Evolutionary conservation across 1,140 invertebrate species (phyloP).

Genomic region (Trinorchestia longiramus): DNA sequence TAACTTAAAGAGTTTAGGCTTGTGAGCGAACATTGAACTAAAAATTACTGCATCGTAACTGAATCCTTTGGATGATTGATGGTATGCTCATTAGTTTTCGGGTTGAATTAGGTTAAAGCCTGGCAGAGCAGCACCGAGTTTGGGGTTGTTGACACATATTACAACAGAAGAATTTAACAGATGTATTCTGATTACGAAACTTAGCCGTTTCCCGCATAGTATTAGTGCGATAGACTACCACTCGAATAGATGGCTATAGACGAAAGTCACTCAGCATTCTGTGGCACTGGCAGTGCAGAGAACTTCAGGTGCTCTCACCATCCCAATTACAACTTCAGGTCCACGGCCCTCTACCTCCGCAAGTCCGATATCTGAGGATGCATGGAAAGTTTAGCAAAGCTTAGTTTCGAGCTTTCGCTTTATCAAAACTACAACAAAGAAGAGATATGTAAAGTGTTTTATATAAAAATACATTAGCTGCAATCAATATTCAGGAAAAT

Average conservation of each 20-base stretch:
- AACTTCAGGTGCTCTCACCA: background rate
- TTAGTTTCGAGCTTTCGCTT: background rate
- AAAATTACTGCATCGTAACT: background rate
- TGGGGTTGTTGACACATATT: background rate
- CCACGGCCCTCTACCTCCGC: too few relatives aligned
- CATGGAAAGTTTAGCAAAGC: background rate
- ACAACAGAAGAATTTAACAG: background rate
- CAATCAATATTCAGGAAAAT: background rate
- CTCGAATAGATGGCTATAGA: background rate
- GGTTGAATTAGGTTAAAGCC: background rate
- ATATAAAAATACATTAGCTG: background rate
- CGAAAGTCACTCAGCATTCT: background rate
- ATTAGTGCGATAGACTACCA: background rate
- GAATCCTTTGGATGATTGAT: background rate
- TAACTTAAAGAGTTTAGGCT: background rate
- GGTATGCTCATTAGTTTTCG: background rate
- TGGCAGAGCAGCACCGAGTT: background rate
- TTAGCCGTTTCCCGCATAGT: background rate
- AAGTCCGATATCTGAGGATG: background rate
- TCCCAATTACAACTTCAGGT: background rate
- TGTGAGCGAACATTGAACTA: background rate
- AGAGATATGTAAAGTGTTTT: background rate
- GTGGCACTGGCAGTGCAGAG: background rate
- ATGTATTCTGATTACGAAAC: background rate
- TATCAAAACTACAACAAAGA: background rate